These are phyloP conservation scores for Galbula dea DNA, from an alignment of 2,113 vertebrate genomes.

Conservation along the genomic window DNA sequence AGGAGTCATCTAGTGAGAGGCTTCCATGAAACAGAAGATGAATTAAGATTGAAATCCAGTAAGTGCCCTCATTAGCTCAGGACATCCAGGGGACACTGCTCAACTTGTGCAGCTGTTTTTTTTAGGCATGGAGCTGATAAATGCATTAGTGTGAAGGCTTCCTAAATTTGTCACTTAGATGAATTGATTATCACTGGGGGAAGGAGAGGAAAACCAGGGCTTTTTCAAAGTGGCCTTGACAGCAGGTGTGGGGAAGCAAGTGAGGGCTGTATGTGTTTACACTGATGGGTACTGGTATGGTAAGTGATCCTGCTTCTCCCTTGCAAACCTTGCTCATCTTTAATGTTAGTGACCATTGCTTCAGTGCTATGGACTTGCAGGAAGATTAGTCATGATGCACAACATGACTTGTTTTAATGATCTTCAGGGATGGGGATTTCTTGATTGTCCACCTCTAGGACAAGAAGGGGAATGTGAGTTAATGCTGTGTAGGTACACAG, in stretches of 20 bases:
- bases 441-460: not conserved
- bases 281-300: not conserved
- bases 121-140: not conserved
- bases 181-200: fast-evolving
- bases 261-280: no score
- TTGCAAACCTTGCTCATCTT: not conserved
- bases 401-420: not conserved
- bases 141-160: not conserved
- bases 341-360: not conserved
- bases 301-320: not conserved
- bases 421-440: not conserved
- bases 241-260: fast-evolving
- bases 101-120: not conserved
- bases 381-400: no score
- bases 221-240: not conserved
- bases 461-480: not conserved
- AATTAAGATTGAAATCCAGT: not conserved
- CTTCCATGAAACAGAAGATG: not conserved
- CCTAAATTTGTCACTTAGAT: not conserved
- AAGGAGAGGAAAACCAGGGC: not conserved
- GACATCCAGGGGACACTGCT: not conserved
- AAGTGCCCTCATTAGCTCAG: not conserved
- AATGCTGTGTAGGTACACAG: fast-evolving
- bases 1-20: not conserved
- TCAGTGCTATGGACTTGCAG: fast-evolving